These are phyloP conservation scores for Paralichthys olivaceus DNA, from an alignment of 2,113 vertebrate species.

Conservation along the genomic window DNA sequence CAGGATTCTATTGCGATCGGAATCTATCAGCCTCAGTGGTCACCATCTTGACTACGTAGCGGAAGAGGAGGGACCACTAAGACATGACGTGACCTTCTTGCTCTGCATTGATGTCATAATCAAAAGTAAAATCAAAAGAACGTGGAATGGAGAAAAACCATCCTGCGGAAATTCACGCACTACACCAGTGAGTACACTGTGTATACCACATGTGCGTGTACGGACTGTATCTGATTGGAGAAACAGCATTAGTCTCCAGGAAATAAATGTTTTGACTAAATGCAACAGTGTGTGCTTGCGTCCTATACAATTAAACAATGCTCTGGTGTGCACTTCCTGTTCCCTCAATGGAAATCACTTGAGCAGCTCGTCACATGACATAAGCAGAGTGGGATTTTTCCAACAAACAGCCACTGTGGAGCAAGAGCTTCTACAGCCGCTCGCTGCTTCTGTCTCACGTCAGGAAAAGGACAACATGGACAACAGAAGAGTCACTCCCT, in stretches of 20 bases:
- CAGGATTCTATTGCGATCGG: too few relatives aligned
- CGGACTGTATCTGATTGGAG: background rate
- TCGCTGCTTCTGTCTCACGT: conserved; percentile 27
- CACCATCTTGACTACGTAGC: too few relatives aligned
- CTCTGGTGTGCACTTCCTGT: conserved; percentile 48
- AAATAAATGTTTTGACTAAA: background rate
- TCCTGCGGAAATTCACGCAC: background rate
- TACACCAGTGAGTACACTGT: background rate
- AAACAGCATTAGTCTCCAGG: background rate
- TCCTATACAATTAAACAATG: conserved; percentile 24
- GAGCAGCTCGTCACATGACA: conserved; percentile 29
- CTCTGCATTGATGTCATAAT: too few relatives aligned
- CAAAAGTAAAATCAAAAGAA: too few relatives aligned
- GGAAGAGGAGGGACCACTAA: too few relatives aligned
- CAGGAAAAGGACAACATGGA: conserved; percentile 32
- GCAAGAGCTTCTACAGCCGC: background rate
- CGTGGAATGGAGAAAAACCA: too few relatives aligned
- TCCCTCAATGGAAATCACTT: conserved; percentile 31
- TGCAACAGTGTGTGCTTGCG: background rate
- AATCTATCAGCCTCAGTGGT: too few relatives aligned
- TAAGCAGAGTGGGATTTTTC: conserved; percentile 18
- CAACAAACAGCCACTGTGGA: conserved; percentile 33
- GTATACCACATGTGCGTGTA: background rate
- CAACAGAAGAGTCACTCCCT: conserved; percentile 24
- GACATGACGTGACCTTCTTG: too few relatives aligned